A percentile compares a stretch with the other conserved stretches of the same genome.
Evolutionary conservation across 2,797 vertebrate species (phyloP).

Genomic region (Xerus rutilus): DNA sequence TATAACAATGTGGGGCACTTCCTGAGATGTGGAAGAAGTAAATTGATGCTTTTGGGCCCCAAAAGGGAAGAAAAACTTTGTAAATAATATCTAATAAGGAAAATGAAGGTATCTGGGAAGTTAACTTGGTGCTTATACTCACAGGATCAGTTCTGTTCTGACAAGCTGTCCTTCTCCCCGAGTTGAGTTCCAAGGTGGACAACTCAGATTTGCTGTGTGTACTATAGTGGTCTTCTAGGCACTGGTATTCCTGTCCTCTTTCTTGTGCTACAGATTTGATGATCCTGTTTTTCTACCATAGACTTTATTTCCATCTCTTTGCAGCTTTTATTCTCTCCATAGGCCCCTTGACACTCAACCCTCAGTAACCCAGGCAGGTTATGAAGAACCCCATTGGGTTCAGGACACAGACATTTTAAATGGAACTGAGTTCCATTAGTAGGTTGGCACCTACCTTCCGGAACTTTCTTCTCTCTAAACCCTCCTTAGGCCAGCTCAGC

Average conservation of each 20-base stretch:
- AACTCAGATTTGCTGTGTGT: neutral
- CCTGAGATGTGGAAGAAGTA: neutral
- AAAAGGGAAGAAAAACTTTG: neutral
- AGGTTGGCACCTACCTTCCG: neutral
- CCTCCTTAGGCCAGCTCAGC: conserved; percentile 38
- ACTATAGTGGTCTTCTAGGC: neutral
- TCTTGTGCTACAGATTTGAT: neutral
- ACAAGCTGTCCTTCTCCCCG: accelerated
- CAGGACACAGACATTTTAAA: neutral
- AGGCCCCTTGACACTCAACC: neutral
- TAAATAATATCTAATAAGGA: neutral
- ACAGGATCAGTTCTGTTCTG: neutral
- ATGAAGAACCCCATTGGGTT: neutral
- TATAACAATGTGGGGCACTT: neutral
- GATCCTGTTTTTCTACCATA: neutral
- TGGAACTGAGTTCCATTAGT: neutral
- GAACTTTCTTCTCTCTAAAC: neutral
- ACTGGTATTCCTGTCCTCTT: neutral
- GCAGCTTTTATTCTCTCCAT: neutral
- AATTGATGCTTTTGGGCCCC: neutral
- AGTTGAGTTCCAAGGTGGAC: neutral
- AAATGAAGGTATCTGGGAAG: neutral
- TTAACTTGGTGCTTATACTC: neutral
- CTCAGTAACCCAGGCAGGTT: neutral
- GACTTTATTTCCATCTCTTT: neutral